Base-by-base conservation (phyloP, 2,113 vertebrate species). In the Megaceryle torquata region DNA sequence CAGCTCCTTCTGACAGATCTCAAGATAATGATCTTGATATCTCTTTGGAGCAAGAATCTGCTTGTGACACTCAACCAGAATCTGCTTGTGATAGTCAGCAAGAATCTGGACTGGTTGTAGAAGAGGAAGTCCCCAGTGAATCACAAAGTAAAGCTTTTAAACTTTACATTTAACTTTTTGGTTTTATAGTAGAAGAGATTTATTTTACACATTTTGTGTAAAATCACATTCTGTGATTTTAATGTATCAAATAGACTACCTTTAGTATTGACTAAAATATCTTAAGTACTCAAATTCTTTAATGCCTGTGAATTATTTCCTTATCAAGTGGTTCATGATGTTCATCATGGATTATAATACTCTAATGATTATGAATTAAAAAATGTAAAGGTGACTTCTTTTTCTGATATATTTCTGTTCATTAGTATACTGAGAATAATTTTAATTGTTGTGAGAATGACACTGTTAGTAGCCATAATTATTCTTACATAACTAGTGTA, bases 1-100 rank as follows among this genome's bases (percentile, higher is more conserved):
- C 99, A 37, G 85, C 93, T 24, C 84, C 88, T 29, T 98, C 97
- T 84, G 95, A 97, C 8, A 96, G 82, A 88, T 97, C 96, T 87
- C 97, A 97, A 67, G 99, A 99, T 90, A 98, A 98, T 59, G 99
- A 99, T 41, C 97, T 99, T 81, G 98, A 99, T 43, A 95, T 99
- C 86, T 99, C 98, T 21, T 61, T 98, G 93, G 99, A 99, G 39
- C 98, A 94, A 70, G 98, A 98, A 67, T 70, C 51, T 59, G 20
- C 39, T 43, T 90, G 43, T 82, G 96, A 93, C 43, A 64, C 57
- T 75, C 91, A 86, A 31, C 69, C 69, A 63, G 98, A 98, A 64
- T 43, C 57, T 63, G 19, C 33, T 39, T 72, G 21, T 82, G 95
- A 91, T 44, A 41, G 21, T 59, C 78, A n/a, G 9, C 60, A n/a